Base-by-base conservation (phyloP, 2,113 vertebrate species). In the Hirundichthys speculiger region DNA sequence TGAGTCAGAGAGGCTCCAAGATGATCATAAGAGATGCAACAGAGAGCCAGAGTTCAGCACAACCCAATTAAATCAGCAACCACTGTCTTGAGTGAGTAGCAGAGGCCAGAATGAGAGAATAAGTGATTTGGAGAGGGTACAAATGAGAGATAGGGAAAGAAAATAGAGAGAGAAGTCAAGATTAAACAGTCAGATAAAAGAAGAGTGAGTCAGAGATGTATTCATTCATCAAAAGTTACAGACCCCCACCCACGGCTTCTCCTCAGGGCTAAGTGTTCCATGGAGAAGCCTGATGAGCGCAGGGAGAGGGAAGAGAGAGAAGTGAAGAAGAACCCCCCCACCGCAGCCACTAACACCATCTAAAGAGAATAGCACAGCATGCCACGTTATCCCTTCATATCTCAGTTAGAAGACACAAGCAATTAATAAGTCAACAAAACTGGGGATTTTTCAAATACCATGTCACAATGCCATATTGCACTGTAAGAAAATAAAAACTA, bases 201-300 rank as follows among this genome's bases (percentile, higher is more conserved):
- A 82, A 69, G 74, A 88, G 77, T 80, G 77, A 90, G 80, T 82
- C 90, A 86, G 86, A 90, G 83, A 90, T 88, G 80, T 89, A 88
- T 91, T 90, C 89, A 88, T 92, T 92, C 90, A 92, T 92, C 91
- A 92, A 92, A 93, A 91, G 91, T 93, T 91, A 84, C 85, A 90
- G 88, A 90, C 87, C 82, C 82, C 87, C 83, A 91, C 91, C 88
- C 90, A 88, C 81, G 66, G 91, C 88, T 88, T 90, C 83, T 92
- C 89, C 89, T 90, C 72, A 61, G 88, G 92, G 92, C 90, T 90
- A 91, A 90, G 88, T 86, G 87, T 78, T 91, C 81, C 72, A 71
- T 46, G 50, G 80, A 89, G 84, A 82, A 88, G 88, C 73, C 78
- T 86, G 81, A 90, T 81, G 84, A 89, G 83, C 74, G 59, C 70